phyloP scores from a whole-genome alignment of 64 coral and sea anemone species.

The Catalaphyllia jardinei region DNA sequence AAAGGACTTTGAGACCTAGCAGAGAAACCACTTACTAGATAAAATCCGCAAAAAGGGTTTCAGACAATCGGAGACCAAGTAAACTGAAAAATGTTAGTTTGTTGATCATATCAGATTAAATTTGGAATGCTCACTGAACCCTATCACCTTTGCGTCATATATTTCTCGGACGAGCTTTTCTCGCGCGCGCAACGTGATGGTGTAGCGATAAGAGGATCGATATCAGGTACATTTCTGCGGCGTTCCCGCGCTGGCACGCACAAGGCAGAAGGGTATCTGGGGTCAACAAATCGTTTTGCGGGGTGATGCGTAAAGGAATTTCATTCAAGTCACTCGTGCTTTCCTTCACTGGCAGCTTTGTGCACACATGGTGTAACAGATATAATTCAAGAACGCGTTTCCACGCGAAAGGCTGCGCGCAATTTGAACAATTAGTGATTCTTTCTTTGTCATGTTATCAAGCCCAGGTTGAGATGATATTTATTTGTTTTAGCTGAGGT shows the following conservation, averaged over 20 bases:
- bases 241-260: conserved; percentile 23
- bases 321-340: neutral
- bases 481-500: conserved; percentile 8
- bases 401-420: neutral
- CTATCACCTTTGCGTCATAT: neutral
- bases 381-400: neutral
- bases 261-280: neutral
- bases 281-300: neutral
- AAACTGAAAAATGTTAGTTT: conserved; percentile 2
- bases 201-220: neutral
- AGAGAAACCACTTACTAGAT: neutral
- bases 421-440: neutral
- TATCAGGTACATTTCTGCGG: neutral
- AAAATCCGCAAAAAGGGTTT: neutral
- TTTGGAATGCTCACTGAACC: neutral
- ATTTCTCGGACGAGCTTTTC: neutral
- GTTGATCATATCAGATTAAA: conserved; percentile 20
- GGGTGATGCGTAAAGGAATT: conserved; percentile 2
- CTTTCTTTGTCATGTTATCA: neutral
- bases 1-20: neutral
- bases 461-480: neutral
- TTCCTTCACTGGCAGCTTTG: neutral
- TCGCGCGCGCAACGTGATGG: neutral
- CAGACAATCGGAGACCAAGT: conserved; percentile 13
- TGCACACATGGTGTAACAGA: neutral